A percentile compares a stretch with the other conserved stretches of the same genome.
These are phyloP conservation scores for Crocallis elinguaria DNA, from an alignment of 2,888 invertebrate genomes.

Conservation along the genomic window DNA sequence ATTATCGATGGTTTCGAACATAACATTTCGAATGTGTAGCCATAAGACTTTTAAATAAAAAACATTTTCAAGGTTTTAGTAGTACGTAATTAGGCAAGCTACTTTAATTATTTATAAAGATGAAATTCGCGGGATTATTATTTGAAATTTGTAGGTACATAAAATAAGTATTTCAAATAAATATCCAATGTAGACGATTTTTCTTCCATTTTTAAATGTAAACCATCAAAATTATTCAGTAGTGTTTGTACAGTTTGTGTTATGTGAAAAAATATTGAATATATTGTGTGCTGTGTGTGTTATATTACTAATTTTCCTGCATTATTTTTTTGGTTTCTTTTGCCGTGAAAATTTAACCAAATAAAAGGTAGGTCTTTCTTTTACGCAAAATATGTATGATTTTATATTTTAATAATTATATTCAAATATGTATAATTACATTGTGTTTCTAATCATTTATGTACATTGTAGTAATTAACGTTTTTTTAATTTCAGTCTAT, in stretches of 20 bases:
- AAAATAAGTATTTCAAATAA: too few species aligned
- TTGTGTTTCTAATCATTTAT: conserved; percentile 12
- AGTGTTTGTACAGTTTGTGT: conserved; percentile 25
- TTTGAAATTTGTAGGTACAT: too few species aligned
- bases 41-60: too few species aligned
- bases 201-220: too few species aligned
- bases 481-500: conserved; percentile 72
- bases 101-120: too few species aligned
- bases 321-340: conserved; percentile 24
- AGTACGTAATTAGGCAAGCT: too few species aligned
- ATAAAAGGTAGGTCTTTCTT: conserved; percentile 22
- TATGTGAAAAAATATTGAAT: conserved; percentile 7
- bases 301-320: conserved; percentile 24
- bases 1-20: too few species aligned
- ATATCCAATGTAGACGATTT: too few species aligned
- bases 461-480: conserved; percentile 20
- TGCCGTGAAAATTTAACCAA: conserved; percentile 28
- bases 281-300: conserved; percentile 26
- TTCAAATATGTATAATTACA: conserved; percentile 2
- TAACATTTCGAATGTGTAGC: too few species aligned
- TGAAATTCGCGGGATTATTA: too few species aligned
- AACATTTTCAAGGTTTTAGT: too few species aligned
- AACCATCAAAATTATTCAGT: not conserved
- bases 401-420: not conserved
- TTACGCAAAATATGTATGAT: conserved; percentile 5